Evolutionary conservation across 2,113 vertebrate genomes (phyloP).

Genomic region (Equus quagga): DNA sequence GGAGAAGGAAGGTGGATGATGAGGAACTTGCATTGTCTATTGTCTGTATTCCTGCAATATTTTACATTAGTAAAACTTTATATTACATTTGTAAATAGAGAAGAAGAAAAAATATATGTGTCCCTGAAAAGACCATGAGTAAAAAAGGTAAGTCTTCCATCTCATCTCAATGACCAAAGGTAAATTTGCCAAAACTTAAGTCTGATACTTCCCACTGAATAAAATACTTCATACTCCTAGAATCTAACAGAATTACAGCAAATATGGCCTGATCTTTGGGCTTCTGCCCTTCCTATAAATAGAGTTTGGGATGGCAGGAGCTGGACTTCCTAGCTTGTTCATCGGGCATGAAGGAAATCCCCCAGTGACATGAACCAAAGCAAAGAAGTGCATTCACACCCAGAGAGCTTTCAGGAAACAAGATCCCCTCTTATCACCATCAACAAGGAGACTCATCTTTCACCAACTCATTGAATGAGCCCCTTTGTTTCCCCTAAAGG

Average conservation of each 20-base stretch:
- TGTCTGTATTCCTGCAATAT: conserved; percentile 9
- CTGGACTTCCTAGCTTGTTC: conserved; percentile 45
- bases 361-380: conserved; percentile 53
- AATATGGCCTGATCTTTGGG: background rate
- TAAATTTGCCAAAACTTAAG: conserved; percentile 1
- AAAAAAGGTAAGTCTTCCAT: background rate
- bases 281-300: background rate
- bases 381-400: conserved; percentile 77
- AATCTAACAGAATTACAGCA: background rate
- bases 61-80: conserved; percentile 17
- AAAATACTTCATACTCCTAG: background rate
- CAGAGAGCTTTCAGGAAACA: conserved; percentile 76
- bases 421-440: conserved; percentile 76
- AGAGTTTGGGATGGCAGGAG: background rate
- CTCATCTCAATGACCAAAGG: conserved; percentile 10
- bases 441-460: conserved; percentile 75
- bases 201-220: background rate
- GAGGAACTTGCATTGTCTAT: background rate
- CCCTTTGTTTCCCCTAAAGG: conserved; percentile 78
- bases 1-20: background rate
- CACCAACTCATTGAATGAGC: conserved; percentile 70
- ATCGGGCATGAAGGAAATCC: conserved; percentile 53
- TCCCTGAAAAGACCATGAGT: background rate
- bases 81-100: conserved; percentile 14
- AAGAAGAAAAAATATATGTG: background rate